Percentiles rank a stretch among this genome's conserved stretches.
Evolutionary conservation across 2,888 invertebrate genomes (phyloP).

Genomic region (Pandemis heparana): DNA sequence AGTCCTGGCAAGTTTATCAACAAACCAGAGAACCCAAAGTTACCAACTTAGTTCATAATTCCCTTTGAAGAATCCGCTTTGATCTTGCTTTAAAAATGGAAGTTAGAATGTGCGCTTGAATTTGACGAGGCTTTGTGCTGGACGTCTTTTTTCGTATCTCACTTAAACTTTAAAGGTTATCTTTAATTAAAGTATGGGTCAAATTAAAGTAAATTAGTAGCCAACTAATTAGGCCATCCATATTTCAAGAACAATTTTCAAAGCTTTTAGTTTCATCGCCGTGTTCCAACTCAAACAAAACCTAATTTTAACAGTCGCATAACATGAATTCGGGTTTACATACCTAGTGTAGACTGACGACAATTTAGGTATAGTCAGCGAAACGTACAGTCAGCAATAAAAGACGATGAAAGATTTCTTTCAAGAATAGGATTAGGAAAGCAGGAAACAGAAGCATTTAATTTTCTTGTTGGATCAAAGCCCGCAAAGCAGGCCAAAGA

Average conservation of each 20-base stretch:
- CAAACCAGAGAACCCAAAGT: conserved; percentile 70
- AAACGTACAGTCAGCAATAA: too few relatives aligned
- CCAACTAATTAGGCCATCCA: neutral
- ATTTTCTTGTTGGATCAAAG: too few relatives aligned
- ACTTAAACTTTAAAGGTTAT: neutral
- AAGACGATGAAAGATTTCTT: too few relatives aligned
- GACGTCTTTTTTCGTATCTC: neutral
- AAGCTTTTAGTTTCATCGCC: too few relatives aligned
- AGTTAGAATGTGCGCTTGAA: conserved; percentile 39
- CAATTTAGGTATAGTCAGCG: too few relatives aligned
- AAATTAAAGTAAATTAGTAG: conserved; percentile 1
- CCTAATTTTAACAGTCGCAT: too few relatives aligned
- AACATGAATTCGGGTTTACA: too few relatives aligned
- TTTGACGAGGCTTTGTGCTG: conserved; percentile 40
- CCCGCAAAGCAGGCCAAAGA: neutral
- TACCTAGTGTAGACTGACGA: too few relatives aligned
- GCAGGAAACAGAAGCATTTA: too few relatives aligned
- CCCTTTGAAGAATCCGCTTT: conserved; percentile 66
- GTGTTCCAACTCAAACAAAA: too few relatives aligned
- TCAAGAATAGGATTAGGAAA: too few relatives aligned
- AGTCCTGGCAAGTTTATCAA: conserved; percentile 61
- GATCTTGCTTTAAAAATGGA: conserved; percentile 53
- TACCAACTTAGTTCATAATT: conserved; percentile 74
- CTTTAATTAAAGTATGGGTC: neutral
- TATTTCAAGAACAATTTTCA: neutral